Evolutionary conservation across 2,113 vertebrate genomes (phyloP), one percentile per base, ranked within the genome.

Genomic region (Nesoenas mayeri): DNA sequence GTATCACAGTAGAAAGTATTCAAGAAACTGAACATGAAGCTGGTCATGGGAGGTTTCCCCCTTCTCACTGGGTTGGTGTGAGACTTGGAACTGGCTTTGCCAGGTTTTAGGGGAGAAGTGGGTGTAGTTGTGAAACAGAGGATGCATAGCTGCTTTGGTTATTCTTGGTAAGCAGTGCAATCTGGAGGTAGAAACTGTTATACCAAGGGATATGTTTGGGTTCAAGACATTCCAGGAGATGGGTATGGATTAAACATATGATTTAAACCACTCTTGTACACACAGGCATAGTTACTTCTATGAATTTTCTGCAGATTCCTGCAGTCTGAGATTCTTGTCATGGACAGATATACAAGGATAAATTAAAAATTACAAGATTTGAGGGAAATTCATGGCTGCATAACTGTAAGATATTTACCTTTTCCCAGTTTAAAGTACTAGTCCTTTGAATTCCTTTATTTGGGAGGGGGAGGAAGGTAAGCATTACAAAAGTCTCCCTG

Each of bases 401-500:
- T 29, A 83, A 20, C 19, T 34, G 1, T 6, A 50, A 65, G 36
- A 38, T 70, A 47, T 70, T 91, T 70, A 40, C 6, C 12, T 85
- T 93, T 66, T 58, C 5, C 4, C 22, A 13, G 10, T 73, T 82
- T 40, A 53, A 47, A 57, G 6, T 36, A 82, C 10, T 60, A 73
- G 42, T 62, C 3, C 1, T 72, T 88, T 74, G 40, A 44, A 57
- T 54, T 64, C 5, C 3, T 5, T 7, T 54, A 69, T 62, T 66
- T 92, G 10, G 13, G 38, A 10, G 24, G 29, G 9, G 24, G 6
- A 18, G 20, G 8, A 19, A 19, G 21, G 15, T 56, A 10, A 25
- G n/a, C 12, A 66, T 81, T 86, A 89, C 25, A 69, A 73, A 92
- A 91, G 88, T 96, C 94, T 96, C 93, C 95, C 89, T 89, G 79